Conservation (phyloP, 2,888 invertebrate species). For the Scrobipalpa costella region DNA sequence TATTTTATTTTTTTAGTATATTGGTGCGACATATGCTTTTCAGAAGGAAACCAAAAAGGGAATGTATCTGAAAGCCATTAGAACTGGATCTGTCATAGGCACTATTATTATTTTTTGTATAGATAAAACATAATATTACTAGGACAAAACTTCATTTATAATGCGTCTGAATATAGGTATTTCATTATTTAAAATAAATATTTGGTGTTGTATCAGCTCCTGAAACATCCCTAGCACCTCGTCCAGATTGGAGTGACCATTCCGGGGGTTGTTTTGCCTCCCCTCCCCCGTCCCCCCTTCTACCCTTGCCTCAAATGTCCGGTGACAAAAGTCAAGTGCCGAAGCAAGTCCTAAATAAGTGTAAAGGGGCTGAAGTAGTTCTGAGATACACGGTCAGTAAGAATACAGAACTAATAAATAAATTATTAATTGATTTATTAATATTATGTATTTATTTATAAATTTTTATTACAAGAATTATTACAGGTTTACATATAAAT, state of each 20-base stretch:
- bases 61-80: too few species aligned
- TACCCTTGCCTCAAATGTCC: not conserved
- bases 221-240: conserved; percentile 28
- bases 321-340: conserved; percentile 40
- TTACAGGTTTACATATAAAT: too few species aligned
- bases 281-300: conserved; percentile 31
- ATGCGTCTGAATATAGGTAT: not conserved
- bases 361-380: conserved; percentile 30
- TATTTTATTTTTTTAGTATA: too few species aligned
- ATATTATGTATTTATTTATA: too few species aligned
- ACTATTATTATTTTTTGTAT: too few species aligned
- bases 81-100: too few species aligned
- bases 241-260: conserved; percentile 38
- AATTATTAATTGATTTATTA: too few species aligned
- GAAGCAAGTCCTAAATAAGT: conserved; percentile 42
- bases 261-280: conserved; percentile 43
- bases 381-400: conserved; percentile 20
- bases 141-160: too few species aligned
- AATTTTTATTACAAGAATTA: too few species aligned
- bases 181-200: not conserved
- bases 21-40: too few species aligned
- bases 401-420: not conserved
- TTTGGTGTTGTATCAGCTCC: conserved; percentile 31
- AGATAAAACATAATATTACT: not conserved
- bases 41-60: too few species aligned